Percentiles rank a stretch among this genome's conserved stretches.
phyloP scores from a whole-genome alignment of 1,140 invertebrate species.

The Trichonephila inaurata region DNA sequence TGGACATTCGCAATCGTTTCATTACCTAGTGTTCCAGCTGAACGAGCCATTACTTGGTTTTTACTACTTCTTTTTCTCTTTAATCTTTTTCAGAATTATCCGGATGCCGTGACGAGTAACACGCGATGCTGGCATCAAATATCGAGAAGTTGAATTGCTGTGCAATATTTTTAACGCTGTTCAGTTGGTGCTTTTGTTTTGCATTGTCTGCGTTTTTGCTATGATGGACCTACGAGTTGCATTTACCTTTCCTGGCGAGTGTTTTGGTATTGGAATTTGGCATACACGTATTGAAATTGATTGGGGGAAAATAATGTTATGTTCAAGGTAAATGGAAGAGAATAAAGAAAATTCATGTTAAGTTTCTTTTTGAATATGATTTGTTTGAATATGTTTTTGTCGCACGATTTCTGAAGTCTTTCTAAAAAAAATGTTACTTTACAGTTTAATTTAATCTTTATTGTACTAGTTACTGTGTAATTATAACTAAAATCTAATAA shows the following conservation, averaged over 20 bases:
- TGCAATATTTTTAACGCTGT: slow-evolving; percentile 19
- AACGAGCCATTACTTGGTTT: slow-evolving; percentile 39
- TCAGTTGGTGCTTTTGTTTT: slow-evolving; percentile 7
- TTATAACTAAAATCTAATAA: no score
- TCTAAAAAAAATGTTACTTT: background rate
- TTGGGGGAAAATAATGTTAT: background rate
- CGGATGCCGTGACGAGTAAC: slow-evolving; percentile 39
- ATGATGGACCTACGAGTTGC: background rate
- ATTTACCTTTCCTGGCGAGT: background rate
- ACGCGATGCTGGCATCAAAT: slow-evolving; percentile 42
- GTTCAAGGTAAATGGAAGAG: background rate
- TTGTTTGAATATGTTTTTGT: background rate
- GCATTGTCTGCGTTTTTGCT: background rate
- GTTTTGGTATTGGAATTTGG: background rate
- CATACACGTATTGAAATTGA: background rate
- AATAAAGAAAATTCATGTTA: background rate
- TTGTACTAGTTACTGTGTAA: no score
- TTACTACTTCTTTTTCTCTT: slow-evolving; percentile 5
- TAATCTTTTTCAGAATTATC: background rate
- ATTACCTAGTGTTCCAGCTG: slow-evolving; percentile 39
- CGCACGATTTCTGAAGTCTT: background rate
- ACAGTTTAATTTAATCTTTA: no score
- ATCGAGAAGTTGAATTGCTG: slow-evolving; percentile 13
- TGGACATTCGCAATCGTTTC: slow-evolving; percentile 59
- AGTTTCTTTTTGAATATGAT: background rate